These are phyloP conservation scores for Melanerpes aurifrons DNA, from an alignment of 2,113 vertebrate genomes.

Conservation along the genomic window DNA sequence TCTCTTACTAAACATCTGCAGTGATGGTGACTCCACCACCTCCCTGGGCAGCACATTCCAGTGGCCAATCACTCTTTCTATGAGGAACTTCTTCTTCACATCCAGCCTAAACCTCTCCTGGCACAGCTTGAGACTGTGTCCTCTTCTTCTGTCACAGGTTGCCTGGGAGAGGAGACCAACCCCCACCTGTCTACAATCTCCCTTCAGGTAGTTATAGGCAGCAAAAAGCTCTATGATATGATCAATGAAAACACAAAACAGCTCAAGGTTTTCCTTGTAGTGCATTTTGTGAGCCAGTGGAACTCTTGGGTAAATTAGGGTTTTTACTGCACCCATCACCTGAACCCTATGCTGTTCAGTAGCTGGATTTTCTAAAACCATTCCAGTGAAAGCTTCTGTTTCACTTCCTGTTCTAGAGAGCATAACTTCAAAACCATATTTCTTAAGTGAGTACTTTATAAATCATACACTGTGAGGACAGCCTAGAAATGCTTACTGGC, in stretches of 20 bases:
- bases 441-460: not conserved
- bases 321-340: not conserved
- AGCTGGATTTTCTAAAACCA: not conserved
- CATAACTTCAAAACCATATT: not conserved
- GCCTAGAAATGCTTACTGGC: not conserved
- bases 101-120: too few species aligned
- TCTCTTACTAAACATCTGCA: too few species aligned
- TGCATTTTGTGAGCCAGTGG: not conserved
- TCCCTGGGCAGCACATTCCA: too few species aligned
- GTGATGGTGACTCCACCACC: too few species aligned
- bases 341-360: not conserved
- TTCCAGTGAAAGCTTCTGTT: not conserved
- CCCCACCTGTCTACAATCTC: too few species aligned
- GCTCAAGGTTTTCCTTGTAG: not conserved
- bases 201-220: too few species aligned
- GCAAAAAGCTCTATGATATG: too few species aligned
- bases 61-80: too few species aligned
- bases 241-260: not conserved
- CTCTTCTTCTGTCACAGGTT: too few species aligned
- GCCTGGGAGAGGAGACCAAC: too few species aligned
- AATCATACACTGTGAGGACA: rapidly evolving
- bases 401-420: not conserved
- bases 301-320: not conserved
- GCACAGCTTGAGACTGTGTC: too few species aligned
- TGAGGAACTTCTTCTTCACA: too few species aligned